Base-by-base conservation (phyloP, 2,888 invertebrate species). In the Diarsia dahlii region DNA sequence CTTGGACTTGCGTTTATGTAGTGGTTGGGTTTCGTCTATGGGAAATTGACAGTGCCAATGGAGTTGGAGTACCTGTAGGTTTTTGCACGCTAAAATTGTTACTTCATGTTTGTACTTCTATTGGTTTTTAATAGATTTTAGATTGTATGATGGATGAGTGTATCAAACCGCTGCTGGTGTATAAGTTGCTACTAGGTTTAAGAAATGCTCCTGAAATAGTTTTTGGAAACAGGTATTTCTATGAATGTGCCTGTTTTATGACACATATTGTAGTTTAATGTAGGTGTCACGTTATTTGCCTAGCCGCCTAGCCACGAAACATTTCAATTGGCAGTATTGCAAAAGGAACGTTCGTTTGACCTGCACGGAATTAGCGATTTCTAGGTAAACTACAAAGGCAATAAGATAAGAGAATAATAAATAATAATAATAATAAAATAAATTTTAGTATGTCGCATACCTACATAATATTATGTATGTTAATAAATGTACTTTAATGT, bases 301-400 rank as follows among this genome's bases (percentile, higher is more conserved):
- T 34, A 6, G 45, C 39, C 28, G 18, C 28, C 18, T 28, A 18
- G 18, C 28, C n/a, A 9, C 48, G 4, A 39, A 65, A 20, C 20
- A 54, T 62, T 39, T 62, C 60, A 69, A 62, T 64, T 60, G 46
- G 60, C 28, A 46, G 56, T 56, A 73, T 78, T 74, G 70, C 74
- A 56, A 58, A 81, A 70, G 65, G 48, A 60, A 23, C 10, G 50
- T 54, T 60, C 56, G 63, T 72, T 48, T 39, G 64, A 78, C 67
- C 70, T 58, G 46, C 65, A 74, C 70, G 28, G 28, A 79, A 84
- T 64, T 75, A 69, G 8, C 64, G 68, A 82, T 74, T 76, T 80
- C 64, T 82, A 58, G 71, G 71, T 63, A 75, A 64, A 54, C 13
- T 39, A 48, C 48, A 20, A 45, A 62, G 13, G 12, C 28, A 68